Evolutionary conservation across 2,888 invertebrate species (phyloP).

Genomic region (Drosophila maculinotata): DNA sequence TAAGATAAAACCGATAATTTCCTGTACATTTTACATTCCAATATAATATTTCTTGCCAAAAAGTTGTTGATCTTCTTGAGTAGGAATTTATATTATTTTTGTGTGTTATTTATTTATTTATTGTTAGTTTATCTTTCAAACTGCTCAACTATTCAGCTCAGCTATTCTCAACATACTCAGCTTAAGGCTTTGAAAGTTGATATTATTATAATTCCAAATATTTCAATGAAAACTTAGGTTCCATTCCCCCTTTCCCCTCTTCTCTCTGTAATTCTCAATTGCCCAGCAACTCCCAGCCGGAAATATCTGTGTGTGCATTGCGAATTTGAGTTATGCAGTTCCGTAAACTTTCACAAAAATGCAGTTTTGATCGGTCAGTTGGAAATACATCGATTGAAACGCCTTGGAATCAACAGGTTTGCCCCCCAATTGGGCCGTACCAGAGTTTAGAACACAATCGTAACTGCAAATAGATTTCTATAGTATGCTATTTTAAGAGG

Average conservation of each 20-base stretch:
- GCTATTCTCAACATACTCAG: too few relatives aligned
- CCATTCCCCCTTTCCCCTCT: neutral
- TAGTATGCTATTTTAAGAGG: constrained; percentile 13
- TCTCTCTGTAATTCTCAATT: constrained; percentile 17
- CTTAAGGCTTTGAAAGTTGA: constrained; percentile 1
- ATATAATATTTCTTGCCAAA: neutral
- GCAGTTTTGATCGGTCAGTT: constrained; percentile 33
- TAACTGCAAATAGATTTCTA: constrained; percentile 8
- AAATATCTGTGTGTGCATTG: constrained; percentile 51
- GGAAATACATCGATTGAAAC: constrained; percentile 23
- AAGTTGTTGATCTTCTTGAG: neutral
- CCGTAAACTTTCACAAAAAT: constrained; percentile 60
- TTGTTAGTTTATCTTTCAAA: too few relatives aligned
- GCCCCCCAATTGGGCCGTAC: constrained; percentile 1
- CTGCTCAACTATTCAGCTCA: too few relatives aligned
- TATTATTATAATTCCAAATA: constrained; percentile 26
- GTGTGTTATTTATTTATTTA: too few relatives aligned
- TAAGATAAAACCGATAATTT: neutral
- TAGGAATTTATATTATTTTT: too few relatives aligned
- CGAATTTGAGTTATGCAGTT: constrained; percentile 42
- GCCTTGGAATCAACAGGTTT: constrained; percentile 59
- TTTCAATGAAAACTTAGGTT: constrained; percentile 11
- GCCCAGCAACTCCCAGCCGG: constrained; percentile 32
- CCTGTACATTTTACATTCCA: constrained; percentile 1
- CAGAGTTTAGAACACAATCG: constrained; percentile 2